Evolutionary conservation across 2,888 invertebrate species (phyloP), one percentile per base, ranked within the genome.

Genomic region (Prosopocoilus inquinatus): DNA sequence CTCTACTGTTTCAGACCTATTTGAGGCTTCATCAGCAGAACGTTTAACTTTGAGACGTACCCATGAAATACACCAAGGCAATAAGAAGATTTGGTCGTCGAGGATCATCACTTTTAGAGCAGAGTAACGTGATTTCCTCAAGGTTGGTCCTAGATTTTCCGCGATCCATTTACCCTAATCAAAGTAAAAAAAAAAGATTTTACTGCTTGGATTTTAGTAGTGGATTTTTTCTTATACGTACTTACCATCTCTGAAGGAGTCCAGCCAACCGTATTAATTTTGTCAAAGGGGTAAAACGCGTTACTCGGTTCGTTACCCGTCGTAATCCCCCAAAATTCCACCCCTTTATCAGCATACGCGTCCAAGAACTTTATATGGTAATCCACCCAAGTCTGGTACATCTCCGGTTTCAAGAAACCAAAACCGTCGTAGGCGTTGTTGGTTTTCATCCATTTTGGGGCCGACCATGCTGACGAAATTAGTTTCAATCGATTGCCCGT

Each of bases 261-360:
- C 41, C 41, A 41, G 8, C 46, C 46, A 12, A 46, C 46, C 4
- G 46, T 20, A 46, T 12, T 46, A 3, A 46, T 46, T 16, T 46
- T 28, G n/a, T 28, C 16, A 15, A 48, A 20, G 4, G 38, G 38
- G 11, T 46, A 11, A 16, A 46, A 4, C n/a, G 87, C 87, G 69
- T 88, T 86, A 2, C 83, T 68, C 0, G 95, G 95, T 71, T 96
- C 95, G 71, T 96, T 96, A 20, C 93, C 91, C 0, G 90, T 88
- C 0, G 94, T 90, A 28, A 94, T 77, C 0, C 87, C 91, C 95
- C 95, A 96, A 62, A 90, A 84, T 2, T 81, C 75, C 39, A 85
- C 74, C 13, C 84, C 85, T 8, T 85, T 75, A 39, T 82, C 80
- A 57, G 82, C 79, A 76, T 95, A 95, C 50, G 83, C 84, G 60